A percentile compares a stretch with the other conserved stretches of the same genome.
Evolutionary conservation across 2,888 invertebrate species (phyloP).

Genomic region (Unio delphinus): DNA sequence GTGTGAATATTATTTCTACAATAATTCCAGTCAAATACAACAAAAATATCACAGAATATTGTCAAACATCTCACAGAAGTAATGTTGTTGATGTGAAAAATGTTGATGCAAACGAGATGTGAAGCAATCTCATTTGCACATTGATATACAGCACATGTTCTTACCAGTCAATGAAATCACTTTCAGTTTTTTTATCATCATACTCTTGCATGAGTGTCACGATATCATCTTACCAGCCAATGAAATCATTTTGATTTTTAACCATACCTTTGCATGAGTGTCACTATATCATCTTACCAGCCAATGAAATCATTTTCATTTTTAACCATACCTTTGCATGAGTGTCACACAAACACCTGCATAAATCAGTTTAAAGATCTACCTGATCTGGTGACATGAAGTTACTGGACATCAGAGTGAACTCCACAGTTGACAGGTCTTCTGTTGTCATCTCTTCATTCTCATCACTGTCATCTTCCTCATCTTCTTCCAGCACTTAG

Average conservation of each 20-base stretch:
- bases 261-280: too few species aligned
- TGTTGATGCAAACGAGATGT: too few species aligned
- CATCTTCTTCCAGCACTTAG: slow-evolving; percentile 14
- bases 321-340: slow-evolving; percentile 1
- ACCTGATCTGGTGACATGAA: slow-evolving; percentile 21
- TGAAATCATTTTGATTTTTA: neutral
- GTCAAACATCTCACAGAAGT: too few species aligned
- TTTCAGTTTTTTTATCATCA: neutral
- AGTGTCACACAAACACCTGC: neutral
- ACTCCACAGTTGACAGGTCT: slow-evolving; percentile 50
- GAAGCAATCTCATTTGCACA: too few species aligned
- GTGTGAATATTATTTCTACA: too few species aligned
- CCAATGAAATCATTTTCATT: neutral
- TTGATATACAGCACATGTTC: neutral
- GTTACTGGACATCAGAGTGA: slow-evolving; percentile 47
- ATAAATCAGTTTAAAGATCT: slow-evolving; percentile 1
- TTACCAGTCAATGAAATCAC: neutral
- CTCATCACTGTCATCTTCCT: slow-evolving; percentile 36
- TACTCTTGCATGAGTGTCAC: neutral
- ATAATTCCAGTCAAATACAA: too few species aligned
- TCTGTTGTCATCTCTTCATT: slow-evolving; percentile 29
- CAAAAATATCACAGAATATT: too few species aligned
- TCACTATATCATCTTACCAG: neutral
- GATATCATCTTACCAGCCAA: neutral
- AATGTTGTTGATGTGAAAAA: too few species aligned